A percentile compares a stretch with the other conserved stretches of the same genome.
These are phyloP conservation scores for Platycnemis pennipes DNA, from an alignment of 2,888 invertebrate species.

Conservation along the genomic window DNA sequence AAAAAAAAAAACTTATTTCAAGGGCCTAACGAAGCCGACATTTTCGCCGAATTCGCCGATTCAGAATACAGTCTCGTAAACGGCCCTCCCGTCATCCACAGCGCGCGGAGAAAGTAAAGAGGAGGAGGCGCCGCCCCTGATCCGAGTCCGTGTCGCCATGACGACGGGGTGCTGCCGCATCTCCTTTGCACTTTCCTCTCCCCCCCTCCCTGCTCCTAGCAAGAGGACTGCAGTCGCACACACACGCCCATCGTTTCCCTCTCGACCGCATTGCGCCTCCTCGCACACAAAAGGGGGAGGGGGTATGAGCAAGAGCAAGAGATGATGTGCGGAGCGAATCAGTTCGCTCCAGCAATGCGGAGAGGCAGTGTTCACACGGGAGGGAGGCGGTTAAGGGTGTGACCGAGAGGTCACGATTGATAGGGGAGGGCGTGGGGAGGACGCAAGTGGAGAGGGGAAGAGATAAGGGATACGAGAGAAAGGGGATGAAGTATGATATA, in stretches of 20 bases:
- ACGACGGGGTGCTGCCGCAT: background rate
- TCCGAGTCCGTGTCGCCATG: background rate
- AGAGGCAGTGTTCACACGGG: background rate
- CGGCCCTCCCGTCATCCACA: too few relatives aligned
- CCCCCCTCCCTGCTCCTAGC: background rate
- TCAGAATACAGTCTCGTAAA: too few relatives aligned
- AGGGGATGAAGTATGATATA: too few relatives aligned
- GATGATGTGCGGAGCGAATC: background rate
- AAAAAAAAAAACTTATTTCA: too few relatives aligned
- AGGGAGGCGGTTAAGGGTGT: too few relatives aligned
- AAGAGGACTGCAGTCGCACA: background rate
- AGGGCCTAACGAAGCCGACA: too few relatives aligned
- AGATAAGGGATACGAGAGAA: too few relatives aligned
- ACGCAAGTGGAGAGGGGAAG: too few relatives aligned
- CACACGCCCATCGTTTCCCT: background rate
- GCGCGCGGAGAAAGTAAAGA: too few relatives aligned
- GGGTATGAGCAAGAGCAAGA: background rate
- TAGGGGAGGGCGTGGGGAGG: background rate
- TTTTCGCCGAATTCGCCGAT: too few relatives aligned
- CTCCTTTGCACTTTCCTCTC: background rate
- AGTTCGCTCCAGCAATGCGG: background rate
- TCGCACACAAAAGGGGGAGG: background rate
- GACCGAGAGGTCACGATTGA: background rate
- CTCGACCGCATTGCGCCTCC: conserved; percentile 5
- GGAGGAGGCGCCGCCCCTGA: background rate